Evolutionary conservation across 35 echinoderm and acorn worm species (phyloP), one percentile per base, ranked within the genome.

Genomic region (Apostichopus californicus): DNA sequence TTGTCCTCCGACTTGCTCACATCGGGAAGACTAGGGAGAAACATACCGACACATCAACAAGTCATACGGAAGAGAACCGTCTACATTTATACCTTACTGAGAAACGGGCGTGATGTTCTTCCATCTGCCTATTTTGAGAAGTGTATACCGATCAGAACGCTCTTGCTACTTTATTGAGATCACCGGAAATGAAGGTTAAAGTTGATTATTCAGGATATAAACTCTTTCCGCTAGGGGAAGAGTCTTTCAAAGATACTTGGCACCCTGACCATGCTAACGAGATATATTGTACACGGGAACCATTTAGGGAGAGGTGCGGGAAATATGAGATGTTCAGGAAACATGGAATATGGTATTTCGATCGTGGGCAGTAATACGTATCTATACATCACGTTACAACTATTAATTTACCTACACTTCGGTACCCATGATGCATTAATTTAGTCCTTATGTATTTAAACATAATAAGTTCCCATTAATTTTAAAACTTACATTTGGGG

Each of bases 11-110:
- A 15, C 28, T 78, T 93, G 21, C 10, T 21, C 5, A 28, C 87
- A 13, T 84, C 92, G 2, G 92, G 92, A 9, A 93, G 84, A 52
- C 57, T 93, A 1, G 55, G 54, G 13, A 57, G 34, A 2, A 89
- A 89, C 11, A 93, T 93, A 75, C 84, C 92, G 6, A 93, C 92
- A 5, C 90, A 93, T 75, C 92, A 93, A 58, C 92, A 93, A 15
- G 56, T 93, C 53, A 93, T 93, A 34, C 71, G 92, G 6, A 73
- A 87, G 54, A 26, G 92, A 22, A 93, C 92, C 7, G 92, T 93
- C 24, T 93, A 93, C 77, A 93, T 93, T 56, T 82, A 89, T 25
- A 55, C 86, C 5, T 15, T 93, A 34, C 86, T 93, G 8, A 83
- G 77, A 11, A 83, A 57, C 11, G 86, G 92, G 61, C 70, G 86